These are phyloP conservation scores for Salticus scenicus DNA, from an alignment of 2,888 invertebrate genomes.

Conservation along the genomic window DNA sequence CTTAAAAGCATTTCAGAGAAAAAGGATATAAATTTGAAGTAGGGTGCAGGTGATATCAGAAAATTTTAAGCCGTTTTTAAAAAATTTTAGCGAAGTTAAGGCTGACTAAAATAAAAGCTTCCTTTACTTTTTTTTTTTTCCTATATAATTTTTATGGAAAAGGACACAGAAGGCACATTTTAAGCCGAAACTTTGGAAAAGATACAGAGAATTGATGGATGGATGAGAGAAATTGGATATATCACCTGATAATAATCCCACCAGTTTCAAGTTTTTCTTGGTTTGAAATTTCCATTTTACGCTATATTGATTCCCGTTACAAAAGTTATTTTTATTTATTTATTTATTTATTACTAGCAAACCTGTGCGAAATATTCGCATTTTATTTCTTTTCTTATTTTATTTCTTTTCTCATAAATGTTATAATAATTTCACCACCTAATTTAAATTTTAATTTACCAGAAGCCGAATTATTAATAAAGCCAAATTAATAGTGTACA, in stretches of 20 bases:
- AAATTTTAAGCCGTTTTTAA: background rate
- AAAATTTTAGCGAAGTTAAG: background rate
- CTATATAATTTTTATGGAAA: too few species aligned
- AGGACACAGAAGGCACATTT: background rate
- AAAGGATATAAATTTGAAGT: too few species aligned
- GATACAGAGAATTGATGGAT: background rate
- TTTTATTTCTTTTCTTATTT: too few species aligned
- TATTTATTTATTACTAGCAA: too few species aligned
- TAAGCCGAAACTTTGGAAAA: background rate
- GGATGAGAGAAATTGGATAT: background rate
- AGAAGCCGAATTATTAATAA: too few species aligned
- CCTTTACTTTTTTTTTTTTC: background rate
- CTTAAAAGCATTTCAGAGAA: too few species aligned
- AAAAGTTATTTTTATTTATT: background rate
- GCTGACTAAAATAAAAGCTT: background rate
- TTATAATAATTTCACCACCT: too few species aligned
- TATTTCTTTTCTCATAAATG: too few species aligned
- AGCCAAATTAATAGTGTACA: too few species aligned
- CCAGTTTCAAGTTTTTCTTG: background rate
- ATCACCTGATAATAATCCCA: background rate
- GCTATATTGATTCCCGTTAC: constrained; percentile 19
- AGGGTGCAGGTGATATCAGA: background rate
- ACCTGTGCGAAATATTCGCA: too few species aligned
- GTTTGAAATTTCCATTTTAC: background rate
- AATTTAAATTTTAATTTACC: too few species aligned